phyloP scores from a whole-genome alignment of 2,113 vertebrate genomes.

The Willisornis vidua region DNA sequence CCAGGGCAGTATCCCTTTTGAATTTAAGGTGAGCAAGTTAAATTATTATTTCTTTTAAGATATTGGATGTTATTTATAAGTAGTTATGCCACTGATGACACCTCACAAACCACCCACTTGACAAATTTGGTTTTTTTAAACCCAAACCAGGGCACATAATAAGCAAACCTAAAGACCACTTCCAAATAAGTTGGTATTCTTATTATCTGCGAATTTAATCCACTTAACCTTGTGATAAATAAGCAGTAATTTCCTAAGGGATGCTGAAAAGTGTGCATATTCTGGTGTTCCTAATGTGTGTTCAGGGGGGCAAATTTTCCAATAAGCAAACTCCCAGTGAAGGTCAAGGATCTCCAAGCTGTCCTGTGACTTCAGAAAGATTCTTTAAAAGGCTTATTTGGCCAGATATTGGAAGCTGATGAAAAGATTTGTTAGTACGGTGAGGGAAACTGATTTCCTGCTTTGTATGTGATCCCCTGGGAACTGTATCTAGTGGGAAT shows the following conservation, averaged over 20 bases:
- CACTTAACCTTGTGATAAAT: background rate
- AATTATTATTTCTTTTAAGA: background rate
- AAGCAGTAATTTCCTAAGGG: background rate
- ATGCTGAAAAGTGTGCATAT: background rate
- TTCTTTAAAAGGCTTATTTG: background rate
- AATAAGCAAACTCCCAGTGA: background rate
- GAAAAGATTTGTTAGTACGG: background rate
- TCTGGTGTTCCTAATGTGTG: background rate
- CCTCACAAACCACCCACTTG: background rate
- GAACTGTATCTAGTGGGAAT: background rate
- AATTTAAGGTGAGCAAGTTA: background rate
- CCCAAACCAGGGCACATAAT: background rate
- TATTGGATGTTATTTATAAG: background rate
- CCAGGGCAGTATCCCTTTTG: background rate
- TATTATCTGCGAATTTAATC: background rate
- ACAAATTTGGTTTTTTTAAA: background rate
- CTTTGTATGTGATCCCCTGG: background rate
- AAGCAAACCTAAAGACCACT: background rate
- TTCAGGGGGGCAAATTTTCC: background rate
- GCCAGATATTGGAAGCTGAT: background rate
- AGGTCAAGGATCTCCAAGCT: background rate
- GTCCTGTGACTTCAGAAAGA: background rate
- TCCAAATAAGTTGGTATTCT: background rate
- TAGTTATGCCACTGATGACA: background rate
- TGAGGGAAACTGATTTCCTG: background rate